Evolutionary conservation across 1,140 invertebrate genomes (phyloP), one percentile per base, ranked within the genome.

Genomic region (Chrysomallon squamiferum): DNA sequence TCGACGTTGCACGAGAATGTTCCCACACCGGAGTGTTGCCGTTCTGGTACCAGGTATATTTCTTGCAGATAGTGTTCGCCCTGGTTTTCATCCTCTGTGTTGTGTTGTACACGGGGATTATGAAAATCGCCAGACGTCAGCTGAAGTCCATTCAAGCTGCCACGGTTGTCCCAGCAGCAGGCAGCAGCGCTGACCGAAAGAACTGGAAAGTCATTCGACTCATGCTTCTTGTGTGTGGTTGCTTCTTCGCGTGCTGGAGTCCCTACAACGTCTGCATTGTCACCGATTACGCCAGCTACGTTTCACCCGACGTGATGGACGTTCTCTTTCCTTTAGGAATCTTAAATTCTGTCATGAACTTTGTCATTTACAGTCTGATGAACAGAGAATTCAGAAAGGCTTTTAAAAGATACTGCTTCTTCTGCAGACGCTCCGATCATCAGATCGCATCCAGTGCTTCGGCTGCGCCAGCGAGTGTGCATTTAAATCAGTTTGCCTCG

Each of bases 311-410:
- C 15, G 52, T 56, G 25, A 20, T 25, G 25, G 52, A 32, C 27
- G 25, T 18, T 15, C 15, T 56, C 2, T 27, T 56, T 18, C 29
- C 41, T 3, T 6, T 60, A 20, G 59, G 35, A 20, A 41, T 60
- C 32, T 45, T 22, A 15, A 60, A 60, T 30, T 60, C 59, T 4
- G 59, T 15, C 22, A 22, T 60, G 7, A 60, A 60, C 38, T 29
- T 43, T 41, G 59, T 60, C 4, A 43, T 60, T 13, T 45, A 45
- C 18, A n/a, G 20, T 7, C 38, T 41, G 6, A 25, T 29, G 22
- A 60, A 45, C 38, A 41, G 27, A 27, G 35, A 60, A 1, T 43
- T 60, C 29, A 45, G 35, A 60, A 22, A 25, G 22, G 38, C 59
- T 45, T 43, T 45, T 25, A 15, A 32, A 18, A 56, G 25, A 27